A percentile compares a stretch with the other conserved stretches of the same genome.
These are phyloP conservation scores for Hipparchia semele DNA, from an alignment of 2,888 invertebrate species.

Conservation along the genomic window DNA sequence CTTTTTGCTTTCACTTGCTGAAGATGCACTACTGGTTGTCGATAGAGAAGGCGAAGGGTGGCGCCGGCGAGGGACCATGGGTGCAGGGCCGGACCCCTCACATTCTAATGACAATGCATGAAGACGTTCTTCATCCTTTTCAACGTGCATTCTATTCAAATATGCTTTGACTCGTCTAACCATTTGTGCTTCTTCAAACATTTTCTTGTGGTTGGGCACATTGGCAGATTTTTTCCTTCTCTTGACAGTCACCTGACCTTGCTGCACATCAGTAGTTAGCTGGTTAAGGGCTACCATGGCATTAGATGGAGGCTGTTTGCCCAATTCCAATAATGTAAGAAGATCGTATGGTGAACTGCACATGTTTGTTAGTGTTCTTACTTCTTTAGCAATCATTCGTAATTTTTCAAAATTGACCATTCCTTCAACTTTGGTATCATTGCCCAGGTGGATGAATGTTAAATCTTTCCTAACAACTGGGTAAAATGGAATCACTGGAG, in stretches of 20 bases:
- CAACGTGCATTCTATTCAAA: conserved; percentile 94
- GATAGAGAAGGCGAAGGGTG: conserved; percentile 97
- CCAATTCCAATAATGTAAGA: conserved; percentile 91
- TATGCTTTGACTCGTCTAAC: conserved; percentile 98
- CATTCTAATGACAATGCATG: conserved; percentile 95
- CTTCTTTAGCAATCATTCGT: conserved; percentile 99
- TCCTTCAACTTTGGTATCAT: conserved; percentile 94
- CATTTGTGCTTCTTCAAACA: conserved; percentile 99
- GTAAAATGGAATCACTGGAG: conserved; percentile 93
- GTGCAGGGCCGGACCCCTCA: conserved; percentile 87
- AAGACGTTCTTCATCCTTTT: conserved; percentile 95
- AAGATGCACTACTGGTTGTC: conserved; percentile 95
- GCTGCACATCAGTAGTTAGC: conserved; percentile 87
- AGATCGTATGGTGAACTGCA: conserved; percentile 97
- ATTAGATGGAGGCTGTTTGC: conserved; percentile 93
- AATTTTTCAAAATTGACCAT: conserved; percentile 99
- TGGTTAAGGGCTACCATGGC: conserved; percentile 95
- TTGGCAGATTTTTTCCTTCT: conserved; percentile 94
- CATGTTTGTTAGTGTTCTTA: conserved; percentile 95
- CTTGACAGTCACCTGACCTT: conserved; percentile 93
- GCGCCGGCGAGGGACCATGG: conserved; percentile 87
- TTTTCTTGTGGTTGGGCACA: conserved; percentile 97
- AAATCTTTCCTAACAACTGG: conserved; percentile 97
- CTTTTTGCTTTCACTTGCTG: conserved; percentile 89
- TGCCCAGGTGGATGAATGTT: conserved; percentile 98